Evolutionary conservation across 2,113 vertebrate species (phyloP).

Genomic region (Psammodynastes pulverulentus): DNA sequence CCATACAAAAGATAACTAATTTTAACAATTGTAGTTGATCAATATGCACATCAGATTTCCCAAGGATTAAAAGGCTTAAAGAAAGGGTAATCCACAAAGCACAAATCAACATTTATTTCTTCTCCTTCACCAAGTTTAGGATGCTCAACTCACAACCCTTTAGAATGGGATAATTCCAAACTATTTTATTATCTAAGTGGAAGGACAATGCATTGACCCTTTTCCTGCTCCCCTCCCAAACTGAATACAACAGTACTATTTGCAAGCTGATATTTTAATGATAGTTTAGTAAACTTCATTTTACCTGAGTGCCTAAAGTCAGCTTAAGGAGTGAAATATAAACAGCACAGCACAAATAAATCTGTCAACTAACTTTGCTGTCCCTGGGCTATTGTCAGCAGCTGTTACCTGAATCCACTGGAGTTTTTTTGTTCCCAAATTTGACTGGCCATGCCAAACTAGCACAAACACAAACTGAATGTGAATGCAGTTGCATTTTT

Average conservation of each 20-base stretch:
- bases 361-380: neutral
- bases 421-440: neutral
- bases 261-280: neutral
- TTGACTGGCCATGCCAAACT: neutral
- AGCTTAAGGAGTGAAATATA: neutral
- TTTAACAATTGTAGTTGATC: too few species aligned
- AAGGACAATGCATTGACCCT: neutral
- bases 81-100: neutral
- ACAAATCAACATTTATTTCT: neutral
- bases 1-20: too few species aligned
- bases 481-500: neutral
- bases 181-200: neutral
- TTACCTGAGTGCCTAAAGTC: neutral
- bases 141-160: neutral
- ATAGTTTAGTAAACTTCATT: neutral
- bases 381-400: neutral
- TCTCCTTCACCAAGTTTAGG: neutral
- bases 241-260: neutral
- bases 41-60: too few species aligned
- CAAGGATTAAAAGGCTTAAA: too few species aligned
- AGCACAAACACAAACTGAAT: neutral
- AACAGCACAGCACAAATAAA: neutral
- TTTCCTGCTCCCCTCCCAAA: neutral
- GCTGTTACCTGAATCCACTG: neutral
- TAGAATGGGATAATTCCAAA: neutral